These are phyloP conservation scores for Synanthedon myopaeformis DNA, from an alignment of 2,888 invertebrate species.

Conservation along the genomic window DNA sequence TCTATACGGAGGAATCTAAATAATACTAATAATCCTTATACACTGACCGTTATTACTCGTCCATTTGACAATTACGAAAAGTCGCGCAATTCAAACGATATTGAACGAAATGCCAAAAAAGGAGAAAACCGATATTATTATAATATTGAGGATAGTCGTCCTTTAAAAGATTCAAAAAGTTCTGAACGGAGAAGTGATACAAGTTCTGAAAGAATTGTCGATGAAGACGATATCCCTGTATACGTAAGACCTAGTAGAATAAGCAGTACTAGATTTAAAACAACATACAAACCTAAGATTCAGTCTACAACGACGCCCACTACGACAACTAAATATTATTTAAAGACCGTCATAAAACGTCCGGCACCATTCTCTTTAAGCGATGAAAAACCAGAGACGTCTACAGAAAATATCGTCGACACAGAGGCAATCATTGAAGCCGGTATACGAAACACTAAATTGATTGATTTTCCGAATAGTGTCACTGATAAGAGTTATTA, in stretches of 20 bases:
- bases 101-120: slow-evolving; percentile 15
- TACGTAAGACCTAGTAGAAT: slow-evolving; percentile 19
- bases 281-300: slow-evolving; percentile 18
- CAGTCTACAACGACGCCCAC: slow-evolving; percentile 15
- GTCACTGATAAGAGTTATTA: slow-evolving; percentile 14
- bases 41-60: slow-evolving; percentile 51
- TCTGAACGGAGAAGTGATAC: slow-evolving; percentile 29
- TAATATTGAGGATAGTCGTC: slow-evolving; percentile 24
- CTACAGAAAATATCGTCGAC: slow-evolving; percentile 33
- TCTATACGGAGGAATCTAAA: slow-evolving; percentile 53
- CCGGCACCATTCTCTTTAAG: slow-evolving; percentile 32
- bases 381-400: slow-evolving; percentile 20
- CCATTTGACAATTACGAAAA: slow-evolving; percentile 34
- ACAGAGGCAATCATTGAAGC: slow-evolving; percentile 28
- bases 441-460: slow-evolving; percentile 21
- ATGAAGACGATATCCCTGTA: slow-evolving; percentile 33
- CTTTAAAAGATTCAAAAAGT: slow-evolving; percentile 16
- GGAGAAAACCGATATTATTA: slow-evolving; percentile 27
- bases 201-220: slow-evolving; percentile 17
- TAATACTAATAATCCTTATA: slow-evolving; percentile 55
- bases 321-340: slow-evolving; percentile 37
- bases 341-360: slow-evolving; percentile 41
- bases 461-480: slow-evolving; percentile 11
- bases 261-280: slow-evolving; percentile 15
- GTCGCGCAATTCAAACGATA: slow-evolving; percentile 1